A percentile compares a stretch with the other conserved stretches of the same genome.
phyloP scores from a whole-genome alignment of 2,113 vertebrate genomes.

The Oryzias woworae region DNA sequence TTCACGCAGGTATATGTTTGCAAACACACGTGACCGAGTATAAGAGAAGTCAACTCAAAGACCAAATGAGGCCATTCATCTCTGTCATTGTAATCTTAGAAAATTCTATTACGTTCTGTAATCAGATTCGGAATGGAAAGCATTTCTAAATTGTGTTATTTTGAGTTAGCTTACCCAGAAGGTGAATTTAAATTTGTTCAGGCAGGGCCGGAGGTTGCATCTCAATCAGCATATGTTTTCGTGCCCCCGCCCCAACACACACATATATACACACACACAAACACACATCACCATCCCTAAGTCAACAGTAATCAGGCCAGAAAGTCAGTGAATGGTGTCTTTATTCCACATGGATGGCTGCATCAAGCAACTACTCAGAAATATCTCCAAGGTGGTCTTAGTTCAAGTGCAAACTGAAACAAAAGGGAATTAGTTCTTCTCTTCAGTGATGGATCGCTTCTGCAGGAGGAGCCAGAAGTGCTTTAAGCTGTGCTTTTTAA shows the following conservation, averaged over 20 bases:
- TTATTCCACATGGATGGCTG: conserved; percentile 54
- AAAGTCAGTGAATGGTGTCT: conserved; percentile 68
- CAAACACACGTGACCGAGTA: conserved; percentile 16
- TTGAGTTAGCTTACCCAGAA: conserved; percentile 11
- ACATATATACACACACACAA: too few relatives aligned
- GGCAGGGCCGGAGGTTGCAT: conserved; percentile 28
- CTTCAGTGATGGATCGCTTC: too few relatives aligned
- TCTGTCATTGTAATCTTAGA: not conserved
- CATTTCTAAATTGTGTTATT: conserved; percentile 12
- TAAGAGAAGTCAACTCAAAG: conserved; percentile 24
- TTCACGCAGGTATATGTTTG: too few relatives aligned
- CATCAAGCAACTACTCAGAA: conserved; percentile 42
- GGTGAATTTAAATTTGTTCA: conserved; percentile 36
- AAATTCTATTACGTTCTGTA: not conserved
- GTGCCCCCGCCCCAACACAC: conserved; percentile 49
- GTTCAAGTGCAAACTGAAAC: conserved; percentile 34
- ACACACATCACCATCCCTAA: conserved; percentile 25
- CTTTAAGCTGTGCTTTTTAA: conserved; percentile 42
- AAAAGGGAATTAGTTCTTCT: conserved; percentile 34
- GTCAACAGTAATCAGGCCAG: conserved; percentile 64
- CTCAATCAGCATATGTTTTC: conserved; percentile 67
- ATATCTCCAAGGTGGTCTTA: conserved; percentile 63
- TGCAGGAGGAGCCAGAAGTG: not conserved
- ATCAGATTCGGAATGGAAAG: conserved; percentile 9
- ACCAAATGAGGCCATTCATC: not conserved